Percentiles rank a stretch among this genome's conserved stretches.
Conservation (phyloP, 2,113 vertebrate species). For the Agelaius phoeniceus region DNA sequence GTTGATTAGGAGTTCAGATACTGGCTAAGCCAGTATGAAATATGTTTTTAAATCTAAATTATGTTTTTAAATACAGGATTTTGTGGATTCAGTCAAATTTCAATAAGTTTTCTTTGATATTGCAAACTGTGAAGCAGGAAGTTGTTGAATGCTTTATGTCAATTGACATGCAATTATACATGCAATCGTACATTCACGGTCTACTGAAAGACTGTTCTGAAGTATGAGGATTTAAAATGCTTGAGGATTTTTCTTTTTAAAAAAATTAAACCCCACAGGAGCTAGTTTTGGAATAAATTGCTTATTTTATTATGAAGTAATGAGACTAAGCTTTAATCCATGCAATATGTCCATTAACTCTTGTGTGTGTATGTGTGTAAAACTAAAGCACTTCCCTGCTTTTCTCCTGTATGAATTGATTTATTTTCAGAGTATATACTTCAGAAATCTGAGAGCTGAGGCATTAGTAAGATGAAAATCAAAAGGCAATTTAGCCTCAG, state of each 20-base stretch:
- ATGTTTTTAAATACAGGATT: background rate
- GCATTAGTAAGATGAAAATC: background rate
- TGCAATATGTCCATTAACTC: constrained; percentile 28
- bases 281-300: constrained; percentile 9
- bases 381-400: constrained; percentile 40
- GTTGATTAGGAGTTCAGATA: background rate
- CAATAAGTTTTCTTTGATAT: background rate
- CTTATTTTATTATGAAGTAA: constrained; percentile 19
- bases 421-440: background rate
- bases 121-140: background rate
- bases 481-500: background rate
- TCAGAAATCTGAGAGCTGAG: background rate
- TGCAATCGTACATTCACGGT: background rate
- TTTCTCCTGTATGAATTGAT: constrained; percentile 5
- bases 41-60: background rate
- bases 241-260: background rate
- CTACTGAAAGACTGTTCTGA: background rate
- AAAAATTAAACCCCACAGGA: background rate
- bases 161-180: background rate
- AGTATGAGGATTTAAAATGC: background rate
- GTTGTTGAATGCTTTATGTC: background rate
- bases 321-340: constrained; percentile 59
- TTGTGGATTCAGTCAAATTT: background rate
- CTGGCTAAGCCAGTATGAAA: background rate
- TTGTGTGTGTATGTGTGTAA: constrained; percentile 2